Base-by-base conservation (phyloP, 2,888 invertebrate genomes). In the Drosophila hawaiiensis region DNA sequence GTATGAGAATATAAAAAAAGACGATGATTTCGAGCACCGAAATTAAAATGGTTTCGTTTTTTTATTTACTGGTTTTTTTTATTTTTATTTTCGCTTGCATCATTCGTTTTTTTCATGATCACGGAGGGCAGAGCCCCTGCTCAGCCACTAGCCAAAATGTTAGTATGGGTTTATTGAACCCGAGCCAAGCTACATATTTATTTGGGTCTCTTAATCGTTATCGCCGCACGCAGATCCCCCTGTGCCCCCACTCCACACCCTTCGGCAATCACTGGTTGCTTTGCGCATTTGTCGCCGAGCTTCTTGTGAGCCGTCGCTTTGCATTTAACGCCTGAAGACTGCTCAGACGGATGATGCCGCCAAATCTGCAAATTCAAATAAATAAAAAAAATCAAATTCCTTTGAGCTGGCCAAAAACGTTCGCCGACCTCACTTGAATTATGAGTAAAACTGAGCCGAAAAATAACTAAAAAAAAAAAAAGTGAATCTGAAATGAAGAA, bases 401-500 rank as follows among this genome's bases (percentile, higher is more conserved):
- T 75, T 74, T 68, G 71, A 79, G 76, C 70, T 63, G 69, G 76
- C 73, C 68, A 70, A 80, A 80, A 77, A 83, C 31, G 73, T 83
- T 86, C 72, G 68, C 76, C 87, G 84, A 82, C 89, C 83, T 73
- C 58, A 65, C 41, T 72, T 89, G 77, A 87, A 76, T 91, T 89
- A 90, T 91, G 89, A 66, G 61, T 62, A 62, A 47, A 28, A 47
- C 73, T 56, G 5, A 65, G 65, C 52, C 56, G 37, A 66, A 53
- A 37, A 29, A 22, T 14, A 43, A 65, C 43, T 60, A 60, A 82
- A 87, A 83, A 55, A 43, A 65, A 61, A 80, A 90, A 90, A 91
- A 91, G 91, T 92, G 91, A 91, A 92, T 90, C 91, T 92, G 82
- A 83, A 91, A 86, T 73, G 61, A 79, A 90, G 81, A 80, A 75